Base-by-base conservation (phyloP, 2,113 vertebrate genomes). In the Dromiciops gliroides region DNA sequence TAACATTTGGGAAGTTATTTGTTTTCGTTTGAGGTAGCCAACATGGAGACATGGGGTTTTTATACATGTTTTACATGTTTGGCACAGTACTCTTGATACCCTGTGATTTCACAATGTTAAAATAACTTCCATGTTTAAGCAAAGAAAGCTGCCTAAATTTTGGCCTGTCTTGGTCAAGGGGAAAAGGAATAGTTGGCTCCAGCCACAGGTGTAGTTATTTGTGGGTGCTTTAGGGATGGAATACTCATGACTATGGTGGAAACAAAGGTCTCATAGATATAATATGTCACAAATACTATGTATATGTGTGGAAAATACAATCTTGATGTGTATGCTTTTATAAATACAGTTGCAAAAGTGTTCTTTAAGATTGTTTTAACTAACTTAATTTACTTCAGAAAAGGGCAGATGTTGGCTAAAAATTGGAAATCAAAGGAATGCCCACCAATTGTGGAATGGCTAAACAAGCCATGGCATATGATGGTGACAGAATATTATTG, bases 1-100 rank as follows among this genome's bases (percentile, higher is more conserved):
- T 60, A 11, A 60, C 56, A 60, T 12, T 60, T 28, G 98, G 97
- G 98, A 97, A 98, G 93, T 98, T 98, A 97, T 47, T 95, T 97
- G 97, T 98, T 98, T 98, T 98, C 98, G 97, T 98, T 97, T 95
- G 96, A 98, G 98, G 97, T 98, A 98, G 97, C 98, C 98, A 98
- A 98, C 98, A 98, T 97, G 96, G 97, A 97, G 98, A 75, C 1
- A n/a, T 75, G 60, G 31, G n/a, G 37, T n/a, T 75, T 6, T 75
- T 75, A 75, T 75, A 75, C 37, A n/a, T 75, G 19, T n/a, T 75
- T 75, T n/a, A n/a, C 60, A 75, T 75, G 31, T 75, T 75, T 75
- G 14, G 60, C 37, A 37, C 19, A 75, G 37, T 75, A 75, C 37
- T 75, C n/a, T 75, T 75, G 60, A 14, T n/a, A 75, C 60, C 16